A percentile compares a stretch with the other conserved stretches of the same genome.
phyloP scores from a whole-genome alignment of 1,140 invertebrate genomes.

The Zaprionus gabonicus region DNA sequence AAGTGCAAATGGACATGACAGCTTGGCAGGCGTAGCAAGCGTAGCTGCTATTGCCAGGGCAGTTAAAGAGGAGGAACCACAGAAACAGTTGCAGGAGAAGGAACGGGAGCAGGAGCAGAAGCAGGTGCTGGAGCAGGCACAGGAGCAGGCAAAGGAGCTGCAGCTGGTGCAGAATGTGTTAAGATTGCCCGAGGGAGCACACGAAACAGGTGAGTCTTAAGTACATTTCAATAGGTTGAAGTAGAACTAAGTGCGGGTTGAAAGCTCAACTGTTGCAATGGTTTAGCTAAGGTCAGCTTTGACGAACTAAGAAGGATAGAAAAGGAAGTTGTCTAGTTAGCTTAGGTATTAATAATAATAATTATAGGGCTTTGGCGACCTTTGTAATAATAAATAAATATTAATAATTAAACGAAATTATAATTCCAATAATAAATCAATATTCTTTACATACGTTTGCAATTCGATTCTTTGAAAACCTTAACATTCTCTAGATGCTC shows the following conservation, averaged over 20 bases:
- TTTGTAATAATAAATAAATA: too few relatives aligned
- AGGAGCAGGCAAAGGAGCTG: slow-evolving; percentile 47
- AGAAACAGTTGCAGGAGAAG: background rate
- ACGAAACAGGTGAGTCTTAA: slow-evolving; percentile 73
- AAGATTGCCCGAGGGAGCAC: slow-evolving; percentile 66
- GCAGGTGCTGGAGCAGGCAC: background rate
- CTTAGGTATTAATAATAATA: too few relatives aligned
- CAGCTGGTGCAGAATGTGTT: slow-evolving; percentile 56
- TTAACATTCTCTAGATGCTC: too few relatives aligned
- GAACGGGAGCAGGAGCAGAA: background rate
- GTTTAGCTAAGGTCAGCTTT: background rate
- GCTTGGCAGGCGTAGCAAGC: background rate
- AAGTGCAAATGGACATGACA: slow-evolving; percentile 9
- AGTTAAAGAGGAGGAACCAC: background rate
- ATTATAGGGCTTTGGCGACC: too few relatives aligned
- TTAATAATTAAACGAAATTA: too few relatives aligned
- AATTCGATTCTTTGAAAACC: too few relatives aligned
- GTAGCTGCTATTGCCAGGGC: background rate
- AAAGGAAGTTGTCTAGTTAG: too few relatives aligned
- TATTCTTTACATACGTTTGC: too few relatives aligned
- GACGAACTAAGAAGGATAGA: too few relatives aligned
- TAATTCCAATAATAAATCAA: too few relatives aligned
- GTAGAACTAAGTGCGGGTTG: background rate
- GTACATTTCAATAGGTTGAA: background rate
- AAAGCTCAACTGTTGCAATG: background rate